Evolutionary conservation across 1,140 invertebrate species (phyloP).

Genomic region (Melanaphis sacchari): DNA sequence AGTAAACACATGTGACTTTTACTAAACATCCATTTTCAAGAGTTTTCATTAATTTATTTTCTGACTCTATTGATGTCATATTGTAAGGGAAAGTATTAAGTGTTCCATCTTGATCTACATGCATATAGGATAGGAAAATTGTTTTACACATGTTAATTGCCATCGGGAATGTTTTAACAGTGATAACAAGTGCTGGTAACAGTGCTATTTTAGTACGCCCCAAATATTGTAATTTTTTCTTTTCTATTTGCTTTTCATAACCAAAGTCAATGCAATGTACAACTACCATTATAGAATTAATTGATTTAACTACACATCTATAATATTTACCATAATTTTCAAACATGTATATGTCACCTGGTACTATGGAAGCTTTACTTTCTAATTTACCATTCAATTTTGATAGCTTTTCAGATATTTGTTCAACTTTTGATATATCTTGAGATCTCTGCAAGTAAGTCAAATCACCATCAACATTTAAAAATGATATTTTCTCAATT

Average conservation of each 20-base stretch:
- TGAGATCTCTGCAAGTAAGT: constrained; percentile 46
- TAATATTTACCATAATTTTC: constrained; percentile 46
- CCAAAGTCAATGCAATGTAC: constrained; percentile 51
- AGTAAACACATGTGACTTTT: constrained; percentile 24
- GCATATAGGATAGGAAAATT: constrained; percentile 48
- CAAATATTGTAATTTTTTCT: constrained; percentile 39
- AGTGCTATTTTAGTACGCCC: not conserved
- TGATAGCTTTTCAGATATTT: constrained; percentile 44
- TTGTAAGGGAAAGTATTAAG: not conserved
- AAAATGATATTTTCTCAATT: constrained; percentile 37
- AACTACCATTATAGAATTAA: not conserved
- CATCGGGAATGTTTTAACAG: constrained; percentile 47
- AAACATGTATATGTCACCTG: constrained; percentile 14
- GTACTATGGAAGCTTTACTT: not conserved
- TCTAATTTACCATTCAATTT: constrained; percentile 31
- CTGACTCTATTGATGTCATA: not conserved
- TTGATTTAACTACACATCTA: constrained; percentile 40
- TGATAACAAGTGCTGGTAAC: constrained; percentile 25
- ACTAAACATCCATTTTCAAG: constrained; percentile 45
- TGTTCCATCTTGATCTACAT: not conserved
- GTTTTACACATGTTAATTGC: constrained; percentile 18
- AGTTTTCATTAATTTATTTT: constrained; percentile 12
- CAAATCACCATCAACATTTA: constrained; percentile 46
- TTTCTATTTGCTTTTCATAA: constrained; percentile 42
- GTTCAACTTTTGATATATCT: constrained; percentile 30